Evolutionary conservation across 1,140 invertebrate genomes (phyloP).

Genomic region (Arctopsyche grandis): DNA sequence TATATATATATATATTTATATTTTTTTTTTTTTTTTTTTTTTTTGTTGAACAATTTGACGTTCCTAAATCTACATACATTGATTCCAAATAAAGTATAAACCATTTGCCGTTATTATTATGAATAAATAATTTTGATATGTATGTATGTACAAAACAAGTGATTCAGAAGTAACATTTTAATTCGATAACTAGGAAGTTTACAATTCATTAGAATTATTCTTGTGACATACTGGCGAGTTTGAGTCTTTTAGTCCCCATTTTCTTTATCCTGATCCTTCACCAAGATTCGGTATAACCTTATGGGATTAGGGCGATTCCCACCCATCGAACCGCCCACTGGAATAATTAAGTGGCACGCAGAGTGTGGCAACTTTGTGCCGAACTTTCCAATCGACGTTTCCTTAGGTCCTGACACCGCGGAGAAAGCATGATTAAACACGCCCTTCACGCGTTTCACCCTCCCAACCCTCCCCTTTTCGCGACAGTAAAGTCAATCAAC

Average conservation of each 20-base stretch:
- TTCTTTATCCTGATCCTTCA: not conserved
- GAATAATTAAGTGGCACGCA: slow-evolving; percentile 53
- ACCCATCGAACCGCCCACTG: not conserved
- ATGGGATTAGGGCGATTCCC: slow-evolving; percentile 42
- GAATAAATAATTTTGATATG: too few species aligned
- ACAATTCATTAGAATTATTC: slow-evolving; percentile 19
- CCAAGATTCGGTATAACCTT: slow-evolving; percentile 43
- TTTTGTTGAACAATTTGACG: too few species aligned
- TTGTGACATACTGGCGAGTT: slow-evolving; percentile 28
- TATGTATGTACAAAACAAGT: too few species aligned
- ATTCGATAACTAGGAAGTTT: not conserved
- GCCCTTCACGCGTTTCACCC: slow-evolving; percentile 46
- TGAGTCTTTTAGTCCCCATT: not conserved
- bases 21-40: too few species aligned
- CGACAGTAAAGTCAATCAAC: slow-evolving; percentile 53
- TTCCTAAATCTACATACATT: too few species aligned
- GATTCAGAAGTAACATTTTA: too few species aligned
- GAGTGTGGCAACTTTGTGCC: slow-evolving; percentile 48
- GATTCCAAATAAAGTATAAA: too few species aligned
- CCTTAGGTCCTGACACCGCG: slow-evolving; percentile 45
- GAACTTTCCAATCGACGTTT: slow-evolving; percentile 53
- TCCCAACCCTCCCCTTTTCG: slow-evolving; percentile 14
- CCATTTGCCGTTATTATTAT: too few species aligned
- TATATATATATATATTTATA: too few species aligned
- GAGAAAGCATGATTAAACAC: slow-evolving; percentile 54